phyloP scores from a whole-genome alignment of 1,140 invertebrate genomes.

The Microplitis demolitor region DNA sequence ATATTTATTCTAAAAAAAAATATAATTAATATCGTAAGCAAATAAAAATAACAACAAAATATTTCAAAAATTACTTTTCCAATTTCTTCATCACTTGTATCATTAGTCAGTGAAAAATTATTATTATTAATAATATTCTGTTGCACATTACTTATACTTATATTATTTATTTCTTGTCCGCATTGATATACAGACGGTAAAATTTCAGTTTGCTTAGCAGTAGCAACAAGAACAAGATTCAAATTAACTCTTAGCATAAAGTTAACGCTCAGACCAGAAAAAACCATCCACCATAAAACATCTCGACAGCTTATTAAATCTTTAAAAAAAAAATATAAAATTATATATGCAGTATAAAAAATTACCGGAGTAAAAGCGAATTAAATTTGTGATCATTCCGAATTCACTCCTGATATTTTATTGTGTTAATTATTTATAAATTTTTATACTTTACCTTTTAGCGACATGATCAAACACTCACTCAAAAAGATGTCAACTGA shows the following conservation, averaged over 20 bases:
- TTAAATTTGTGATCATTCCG: too few species aligned
- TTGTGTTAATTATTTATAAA: too few species aligned
- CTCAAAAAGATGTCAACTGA: too few species aligned
- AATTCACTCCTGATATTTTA: too few species aligned
- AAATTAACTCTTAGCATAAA: constrained; percentile 83
- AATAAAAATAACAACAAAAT: background rate
- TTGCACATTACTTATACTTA: background rate
- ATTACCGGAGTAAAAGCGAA: too few species aligned
- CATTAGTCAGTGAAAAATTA: background rate
- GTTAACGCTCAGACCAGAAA: constrained; percentile 75
- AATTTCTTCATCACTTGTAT: background rate
- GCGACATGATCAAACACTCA: too few species aligned
- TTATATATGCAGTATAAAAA: too few species aligned
- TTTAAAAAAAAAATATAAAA: constrained; percentile 10
- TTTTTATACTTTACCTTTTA: too few species aligned
- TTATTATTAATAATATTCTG: background rate
- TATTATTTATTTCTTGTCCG: background rate
- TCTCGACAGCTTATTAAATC: constrained; percentile 52
- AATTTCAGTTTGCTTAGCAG: constrained; percentile 62
- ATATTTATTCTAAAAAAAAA: constrained; percentile 64
- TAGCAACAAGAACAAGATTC: constrained; percentile 83
- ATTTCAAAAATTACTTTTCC: background rate
- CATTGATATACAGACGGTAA: background rate
- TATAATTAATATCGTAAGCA: constrained; percentile 31
- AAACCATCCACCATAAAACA: constrained; percentile 71